Conservation (phyloP, 2,888 invertebrate genomes). For the Drosophila prolongata region DNA sequence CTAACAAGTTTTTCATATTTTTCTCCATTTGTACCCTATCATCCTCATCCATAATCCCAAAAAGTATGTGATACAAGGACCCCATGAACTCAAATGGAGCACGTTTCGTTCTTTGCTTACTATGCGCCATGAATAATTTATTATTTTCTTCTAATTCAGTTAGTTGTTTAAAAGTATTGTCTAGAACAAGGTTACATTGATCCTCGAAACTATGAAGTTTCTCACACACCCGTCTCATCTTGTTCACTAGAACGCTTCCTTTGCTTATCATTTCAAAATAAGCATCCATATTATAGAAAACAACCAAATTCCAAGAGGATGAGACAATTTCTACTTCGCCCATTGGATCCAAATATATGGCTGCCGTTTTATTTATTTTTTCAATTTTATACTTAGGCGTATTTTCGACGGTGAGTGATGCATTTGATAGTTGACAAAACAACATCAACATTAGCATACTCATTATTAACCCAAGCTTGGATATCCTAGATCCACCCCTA, state of each 20-base stretch:
- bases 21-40: constrained; percentile 4
- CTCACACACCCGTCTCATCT: constrained; percentile 6
- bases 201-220: constrained; percentile 8
- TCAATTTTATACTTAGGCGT: not conserved
- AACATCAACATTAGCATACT: not conserved
- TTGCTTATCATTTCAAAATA: constrained; percentile 21
- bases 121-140: not conserved
- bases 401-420: not conserved
- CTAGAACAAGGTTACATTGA: constrained; percentile 8
- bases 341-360: constrained; percentile 23
- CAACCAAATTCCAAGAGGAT: constrained; percentile 17
- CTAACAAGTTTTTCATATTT: constrained; percentile 15
- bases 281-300: constrained; percentile 18
- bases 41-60: constrained; percentile 26
- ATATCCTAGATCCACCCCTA: not conserved
- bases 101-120: not conserved
- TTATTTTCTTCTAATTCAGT: constrained; percentile 13
- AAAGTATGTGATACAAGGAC: constrained; percentile 23
- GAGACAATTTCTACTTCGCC: constrained; percentile 11
- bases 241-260: not conserved
- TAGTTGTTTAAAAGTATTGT: constrained; percentile 11
- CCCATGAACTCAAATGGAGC: constrained; percentile 17
- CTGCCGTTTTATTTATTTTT: constrained; percentile 1
- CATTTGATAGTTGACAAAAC: constrained; percentile 12
- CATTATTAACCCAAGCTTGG: not conserved